A percentile compares a stretch with the other conserved stretches of the same genome.
phyloP scores from a whole-genome alignment of 2,113 vertebrate species.

The Sphyrna mokarran region DNA sequence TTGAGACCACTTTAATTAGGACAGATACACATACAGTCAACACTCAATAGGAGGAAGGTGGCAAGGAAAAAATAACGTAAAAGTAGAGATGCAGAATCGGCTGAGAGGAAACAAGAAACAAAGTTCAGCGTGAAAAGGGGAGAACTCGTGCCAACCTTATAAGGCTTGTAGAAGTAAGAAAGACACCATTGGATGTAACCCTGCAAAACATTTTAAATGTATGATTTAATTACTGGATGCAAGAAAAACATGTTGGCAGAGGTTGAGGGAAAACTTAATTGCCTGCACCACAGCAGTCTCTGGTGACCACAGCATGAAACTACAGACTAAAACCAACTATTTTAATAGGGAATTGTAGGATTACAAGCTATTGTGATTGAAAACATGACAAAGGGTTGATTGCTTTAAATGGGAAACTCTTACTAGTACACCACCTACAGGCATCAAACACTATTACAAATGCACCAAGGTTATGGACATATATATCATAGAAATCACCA shows the following conservation, averaged over 20 bases:
- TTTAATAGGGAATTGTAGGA: not conserved
- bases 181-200: not conserved
- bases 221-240: not conserved
- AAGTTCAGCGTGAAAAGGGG: not conserved
- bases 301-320: not conserved
- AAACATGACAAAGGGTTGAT: not conserved
- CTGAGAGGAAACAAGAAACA: not conserved
- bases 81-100: not conserved
- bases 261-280: not conserved
- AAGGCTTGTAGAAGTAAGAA: not conserved
- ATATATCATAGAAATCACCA: not conserved
- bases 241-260: not conserved
- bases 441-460: not conserved
- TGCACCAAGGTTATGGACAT: not conserved
- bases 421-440: not conserved
- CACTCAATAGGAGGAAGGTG: not conserved
- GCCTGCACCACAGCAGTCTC: slow-evolving; percentile 10
- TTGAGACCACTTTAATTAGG: not conserved
- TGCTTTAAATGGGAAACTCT: not conserved
- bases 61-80: not conserved
- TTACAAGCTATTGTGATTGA: not conserved
- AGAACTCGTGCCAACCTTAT: not conserved
- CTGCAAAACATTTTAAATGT: not conserved
- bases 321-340: not conserved
- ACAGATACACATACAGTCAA: not conserved